phyloP scores from a whole-genome alignment of 1,140 invertebrate species.

The Heliconius hewitsoni region DNA sequence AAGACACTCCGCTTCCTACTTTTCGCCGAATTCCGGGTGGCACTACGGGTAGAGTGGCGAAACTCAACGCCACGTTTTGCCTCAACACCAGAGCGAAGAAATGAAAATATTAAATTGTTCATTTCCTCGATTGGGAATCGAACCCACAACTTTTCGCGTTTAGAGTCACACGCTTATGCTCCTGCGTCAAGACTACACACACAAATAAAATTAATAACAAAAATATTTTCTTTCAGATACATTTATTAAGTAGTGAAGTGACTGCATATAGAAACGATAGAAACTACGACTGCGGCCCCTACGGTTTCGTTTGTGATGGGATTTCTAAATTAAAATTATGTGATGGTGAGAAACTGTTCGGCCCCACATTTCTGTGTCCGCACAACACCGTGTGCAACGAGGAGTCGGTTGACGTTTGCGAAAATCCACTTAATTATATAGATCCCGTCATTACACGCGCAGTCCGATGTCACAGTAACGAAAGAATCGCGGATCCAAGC shows the following conservation, averaged over 20 bases:
- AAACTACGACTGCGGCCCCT: constrained; percentile 58
- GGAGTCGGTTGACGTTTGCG: constrained; percentile 67
- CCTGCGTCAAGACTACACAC: too few species aligned
- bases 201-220: background rate
- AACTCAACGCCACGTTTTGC: too few species aligned
- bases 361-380: constrained; percentile 67
- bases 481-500: constrained; percentile 66
- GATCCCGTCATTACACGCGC: constrained; percentile 54
- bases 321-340: constrained; percentile 61
- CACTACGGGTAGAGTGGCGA: too few species aligned
- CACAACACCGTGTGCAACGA: constrained; percentile 66
- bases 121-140: too few species aligned
- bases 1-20: too few species aligned
- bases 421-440: constrained; percentile 59
- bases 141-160: too few species aligned
- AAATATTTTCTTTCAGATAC: background rate
- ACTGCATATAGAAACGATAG: background rate
- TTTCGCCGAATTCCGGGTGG: too few species aligned
- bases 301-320: constrained; percentile 68
- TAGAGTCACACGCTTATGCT: too few species aligned
- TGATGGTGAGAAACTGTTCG: constrained; percentile 57
- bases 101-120: too few species aligned
- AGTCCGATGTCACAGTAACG: constrained; percentile 61
- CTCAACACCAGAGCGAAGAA: too few species aligned
- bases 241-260: background rate